These are phyloP conservation scores for Alviniconcha marisindica DNA, from an alignment of 1,140 invertebrate species.

Conservation along the genomic window DNA sequence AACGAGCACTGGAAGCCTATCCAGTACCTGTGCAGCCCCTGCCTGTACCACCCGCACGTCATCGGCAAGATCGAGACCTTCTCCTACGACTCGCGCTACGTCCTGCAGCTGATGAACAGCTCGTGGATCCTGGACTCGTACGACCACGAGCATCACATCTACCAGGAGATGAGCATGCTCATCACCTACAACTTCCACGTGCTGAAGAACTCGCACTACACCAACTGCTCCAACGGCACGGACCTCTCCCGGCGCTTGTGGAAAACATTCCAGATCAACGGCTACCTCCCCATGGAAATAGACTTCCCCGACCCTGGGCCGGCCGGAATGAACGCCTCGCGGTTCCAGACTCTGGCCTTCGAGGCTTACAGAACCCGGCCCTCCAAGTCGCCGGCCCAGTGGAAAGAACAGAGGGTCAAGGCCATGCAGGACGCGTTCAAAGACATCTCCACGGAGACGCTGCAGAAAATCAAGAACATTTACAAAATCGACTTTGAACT, in stretches of 20 bases:
- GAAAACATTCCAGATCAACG: constrained; percentile 52
- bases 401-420: constrained; percentile 29
- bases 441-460: constrained; percentile 11
- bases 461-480: constrained; percentile 18
- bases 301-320: constrained; percentile 19
- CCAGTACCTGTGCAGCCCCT: constrained; percentile 51
- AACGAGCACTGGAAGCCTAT: constrained; percentile 58
- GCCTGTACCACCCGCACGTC: constrained; percentile 47
- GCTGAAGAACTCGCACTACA: constrained; percentile 18
- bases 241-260: constrained; percentile 46
- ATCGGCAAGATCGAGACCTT: constrained; percentile 59
- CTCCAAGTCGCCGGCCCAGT: neutral
- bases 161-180: constrained; percentile 47
- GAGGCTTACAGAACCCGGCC: constrained; percentile 27
- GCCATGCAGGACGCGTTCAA: constrained; percentile 33
- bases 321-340: neutral
- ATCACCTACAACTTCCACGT: constrained; percentile 51
- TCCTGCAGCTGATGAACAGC: constrained; percentile 33
- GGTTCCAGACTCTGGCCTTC: constrained; percentile 5
- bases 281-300: constrained; percentile 45
- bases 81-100: constrained; percentile 36
- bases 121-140: constrained; percentile 33
- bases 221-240: constrained; percentile 39
- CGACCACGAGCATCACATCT: constrained; percentile 15
- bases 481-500: constrained; percentile 35